phyloP scores from a whole-genome alignment of 1,140 invertebrate genomes.

The Panulirus ornatus region DNA sequence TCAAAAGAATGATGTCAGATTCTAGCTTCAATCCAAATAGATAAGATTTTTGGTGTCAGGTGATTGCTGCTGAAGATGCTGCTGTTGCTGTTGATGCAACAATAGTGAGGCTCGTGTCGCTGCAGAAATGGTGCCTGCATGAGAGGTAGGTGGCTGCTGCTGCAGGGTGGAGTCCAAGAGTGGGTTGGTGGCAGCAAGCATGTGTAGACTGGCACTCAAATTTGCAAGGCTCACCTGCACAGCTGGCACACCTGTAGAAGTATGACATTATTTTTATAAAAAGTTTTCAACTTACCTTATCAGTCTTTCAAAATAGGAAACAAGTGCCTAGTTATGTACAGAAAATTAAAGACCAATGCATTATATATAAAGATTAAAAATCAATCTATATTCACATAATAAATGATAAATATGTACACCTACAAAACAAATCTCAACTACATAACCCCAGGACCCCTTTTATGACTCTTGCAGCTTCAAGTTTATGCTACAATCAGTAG shows the following conservation, averaged over 20 bases:
- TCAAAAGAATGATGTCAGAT: not conserved
- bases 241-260: constrained; percentile 59
- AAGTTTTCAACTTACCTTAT: constrained; percentile 50
- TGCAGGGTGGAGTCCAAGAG: constrained; percentile 26
- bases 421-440: too few species aligned
- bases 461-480: too few species aligned
- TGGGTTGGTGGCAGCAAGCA: constrained; percentile 59
- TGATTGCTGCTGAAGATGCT: constrained; percentile 63
- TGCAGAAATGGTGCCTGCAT: constrained; percentile 53
- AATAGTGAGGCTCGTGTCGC: constrained; percentile 57
- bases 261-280: constrained; percentile 30
- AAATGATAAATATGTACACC: too few species aligned
- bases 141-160: constrained; percentile 39
- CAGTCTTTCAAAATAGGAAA: not conserved
- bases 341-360: not conserved
- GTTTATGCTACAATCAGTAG: too few species aligned
- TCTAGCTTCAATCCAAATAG: constrained; percentile 60
- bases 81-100: constrained; percentile 60
- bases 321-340: not conserved
- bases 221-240: constrained; percentile 41
- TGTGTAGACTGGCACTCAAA: constrained; percentile 55
- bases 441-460: too few species aligned
- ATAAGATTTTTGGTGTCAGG: constrained; percentile 62
- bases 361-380: not conserved
- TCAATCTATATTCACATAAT: too few species aligned